Evolutionary conservation across 2,797 vertebrate genomes (phyloP).

Genomic region (Ctenosaura bakeri): DNA sequence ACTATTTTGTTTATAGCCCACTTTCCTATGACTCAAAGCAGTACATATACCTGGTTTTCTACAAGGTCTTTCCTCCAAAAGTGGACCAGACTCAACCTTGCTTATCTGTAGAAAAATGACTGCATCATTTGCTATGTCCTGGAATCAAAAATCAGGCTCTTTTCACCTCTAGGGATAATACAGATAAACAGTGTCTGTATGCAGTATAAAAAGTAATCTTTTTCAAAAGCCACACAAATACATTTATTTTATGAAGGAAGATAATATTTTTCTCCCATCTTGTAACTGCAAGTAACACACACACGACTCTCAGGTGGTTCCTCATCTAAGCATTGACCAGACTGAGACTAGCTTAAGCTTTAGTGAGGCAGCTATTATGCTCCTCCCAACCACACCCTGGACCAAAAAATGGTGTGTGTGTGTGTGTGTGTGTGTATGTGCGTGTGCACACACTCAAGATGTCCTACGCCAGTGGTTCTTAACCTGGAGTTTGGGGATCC

Average conservation of each 20-base stretch:
- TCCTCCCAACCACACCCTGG: background rate
- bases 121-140: background rate
- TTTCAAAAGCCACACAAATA: no score
- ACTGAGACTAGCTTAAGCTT: background rate
- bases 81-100: background rate
- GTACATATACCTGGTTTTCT: background rate
- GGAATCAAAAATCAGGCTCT: background rate
- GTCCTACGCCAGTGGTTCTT: no score
- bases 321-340: background rate
- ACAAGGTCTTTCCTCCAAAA: background rate
- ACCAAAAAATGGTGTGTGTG: no score
- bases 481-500: no score
- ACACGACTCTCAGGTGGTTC: background rate
- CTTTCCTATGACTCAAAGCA: background rate
- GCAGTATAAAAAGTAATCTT: background rate
- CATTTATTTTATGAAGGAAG: no score
- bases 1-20: background rate
- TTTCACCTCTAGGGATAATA: background rate
- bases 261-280: background rate
- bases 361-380: background rate
- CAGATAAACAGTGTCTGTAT: background rate
- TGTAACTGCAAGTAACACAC: background rate
- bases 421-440: no score
- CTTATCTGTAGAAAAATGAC: background rate
- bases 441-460: no score